Base-by-base conservation (phyloP, 2,113 vertebrate genomes). In the Proteles cristata region DNA sequence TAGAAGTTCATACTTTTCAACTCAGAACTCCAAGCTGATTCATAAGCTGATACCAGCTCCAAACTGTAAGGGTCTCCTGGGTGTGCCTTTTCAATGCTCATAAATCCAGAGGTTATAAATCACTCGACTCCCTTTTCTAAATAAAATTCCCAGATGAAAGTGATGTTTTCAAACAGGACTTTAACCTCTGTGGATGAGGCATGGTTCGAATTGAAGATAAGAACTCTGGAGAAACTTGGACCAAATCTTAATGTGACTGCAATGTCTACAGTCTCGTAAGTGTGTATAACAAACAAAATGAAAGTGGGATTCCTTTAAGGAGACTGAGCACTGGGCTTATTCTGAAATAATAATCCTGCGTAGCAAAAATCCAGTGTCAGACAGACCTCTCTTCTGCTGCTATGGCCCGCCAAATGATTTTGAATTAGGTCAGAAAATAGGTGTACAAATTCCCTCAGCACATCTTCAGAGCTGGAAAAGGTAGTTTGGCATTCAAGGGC, bases 71-170 rank as follows among this genome's bases (percentile, higher is more conserved):
- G 43, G 68, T 55, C 73, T 61, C 14, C 48, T 15, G 77, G 82
- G 86, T 58, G 63, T 88, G 31, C 28, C 1, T 97, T 82, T 55
- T 61, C 50, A 66, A 90, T 7, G 39, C 84, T 87, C 74, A 79
- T 96, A 97, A 95, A 90, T 85, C 74, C 11, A 69, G n/a, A 86
- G 88, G 84, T 14, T 1, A 6, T 90, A 26, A 94, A 90, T 63
- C 93, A 91, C 8, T 94, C 0, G 17, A 82, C 93, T 92, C 31
- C n/a, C 6, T 23, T 69, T 97, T 94, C 85, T 97, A 97, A 97
- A 91, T 31, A 90, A 9, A 82, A 90, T 80, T 85, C 90, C 92
- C 63, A 89, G 35, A 17, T 12, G 68, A 63, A 88, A 74, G 92
- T 90, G 35, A 39, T 92, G 43, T 97, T 95, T 88, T 86, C 88